Base-by-base conservation (phyloP, 1,140 invertebrate genomes). In the Drosophila athabasca region DNA sequence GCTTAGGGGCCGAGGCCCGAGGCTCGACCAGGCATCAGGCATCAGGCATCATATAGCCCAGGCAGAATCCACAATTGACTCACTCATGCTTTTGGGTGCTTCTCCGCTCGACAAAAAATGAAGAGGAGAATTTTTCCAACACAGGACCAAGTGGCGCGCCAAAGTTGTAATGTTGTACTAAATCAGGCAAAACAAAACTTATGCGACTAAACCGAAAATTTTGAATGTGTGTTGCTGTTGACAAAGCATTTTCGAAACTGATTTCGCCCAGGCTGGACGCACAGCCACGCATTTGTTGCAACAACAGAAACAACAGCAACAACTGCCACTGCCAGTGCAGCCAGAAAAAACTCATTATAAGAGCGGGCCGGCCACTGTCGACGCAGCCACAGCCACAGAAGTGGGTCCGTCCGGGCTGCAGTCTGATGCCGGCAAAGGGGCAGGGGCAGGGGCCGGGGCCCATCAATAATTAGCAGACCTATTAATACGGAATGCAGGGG, bases 171-270 rank as follows among this genome's bases (percentile, higher is more conserved):
- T 75, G 39, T 35, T 45, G 51, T 66, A 76, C 81, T 53, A 85
- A 87, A 82, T 69, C 64, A 83, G 76, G 51, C 41, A 76, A 81
- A 87, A 88, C 58, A 79, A 87, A 83, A 88, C 60, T 83, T 88
- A 88, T 83, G 83, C 83, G 83, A 88, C 83, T 88, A 88, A 88
- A 88, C 84, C 84, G 83, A 88, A 88, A 88, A 79, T 88, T 88
- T 88, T 72, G 76, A 88, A 88, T 88, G 76, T 82, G 83, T 88
- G 83, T 83, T 88, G 83, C 83, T 88, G 83, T 88, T 88, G 83
- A 88, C 79, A 88, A 88, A 88, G 83, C 83, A 88, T 88, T 83
- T 88, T 88, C 83, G 83, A 88, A 88, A 88, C 83, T 88, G 83
- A 88, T 88, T 88, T 83, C 35, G 57, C 61, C 62, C 61, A 51